A percentile compares a stretch with the other conserved stretches of the same genome.
These are phyloP conservation scores for Melanotaenia parkinsoni DNA, from an alignment of 2,797 vertebrate species.

Conservation along the genomic window DNA sequence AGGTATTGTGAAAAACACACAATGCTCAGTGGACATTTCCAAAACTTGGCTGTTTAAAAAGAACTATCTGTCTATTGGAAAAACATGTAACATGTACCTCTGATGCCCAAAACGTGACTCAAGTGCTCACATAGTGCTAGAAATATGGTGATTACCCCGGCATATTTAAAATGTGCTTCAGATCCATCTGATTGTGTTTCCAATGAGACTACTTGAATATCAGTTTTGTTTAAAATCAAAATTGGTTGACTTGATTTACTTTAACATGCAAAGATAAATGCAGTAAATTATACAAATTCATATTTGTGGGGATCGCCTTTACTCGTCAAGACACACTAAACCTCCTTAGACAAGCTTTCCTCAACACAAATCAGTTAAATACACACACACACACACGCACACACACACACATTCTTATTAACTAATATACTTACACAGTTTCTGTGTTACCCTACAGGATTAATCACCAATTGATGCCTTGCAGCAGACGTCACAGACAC, in stretches of 20 bases:
- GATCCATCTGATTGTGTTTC: not conserved
- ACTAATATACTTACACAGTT: too few relatives aligned
- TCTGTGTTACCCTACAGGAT: too few relatives aligned
- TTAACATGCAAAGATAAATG: too few relatives aligned
- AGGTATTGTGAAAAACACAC: not conserved
- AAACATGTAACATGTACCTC: not conserved
- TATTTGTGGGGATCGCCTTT: too few relatives aligned
- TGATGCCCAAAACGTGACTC: not conserved
- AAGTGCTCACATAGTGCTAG: not conserved
- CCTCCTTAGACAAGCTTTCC: too few relatives aligned
- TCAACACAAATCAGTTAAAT: too few relatives aligned
- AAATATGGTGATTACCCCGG: not conserved
- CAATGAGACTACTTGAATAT: not conserved
- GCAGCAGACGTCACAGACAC: too few relatives aligned
- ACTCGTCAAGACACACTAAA: too few relatives aligned
- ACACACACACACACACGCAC: too few relatives aligned
- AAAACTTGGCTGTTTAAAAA: not conserved
- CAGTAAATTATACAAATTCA: too few relatives aligned
- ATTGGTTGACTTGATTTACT: not conserved
- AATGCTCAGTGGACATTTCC: not conserved
- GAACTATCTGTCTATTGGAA: not conserved
- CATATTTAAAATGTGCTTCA: not conserved
- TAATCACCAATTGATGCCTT: too few relatives aligned
- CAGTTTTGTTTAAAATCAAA: not conserved
- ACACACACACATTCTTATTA: too few relatives aligned